Conservation (phyloP, 2,113 vertebrate genomes). For the Marmota monax region DNA sequence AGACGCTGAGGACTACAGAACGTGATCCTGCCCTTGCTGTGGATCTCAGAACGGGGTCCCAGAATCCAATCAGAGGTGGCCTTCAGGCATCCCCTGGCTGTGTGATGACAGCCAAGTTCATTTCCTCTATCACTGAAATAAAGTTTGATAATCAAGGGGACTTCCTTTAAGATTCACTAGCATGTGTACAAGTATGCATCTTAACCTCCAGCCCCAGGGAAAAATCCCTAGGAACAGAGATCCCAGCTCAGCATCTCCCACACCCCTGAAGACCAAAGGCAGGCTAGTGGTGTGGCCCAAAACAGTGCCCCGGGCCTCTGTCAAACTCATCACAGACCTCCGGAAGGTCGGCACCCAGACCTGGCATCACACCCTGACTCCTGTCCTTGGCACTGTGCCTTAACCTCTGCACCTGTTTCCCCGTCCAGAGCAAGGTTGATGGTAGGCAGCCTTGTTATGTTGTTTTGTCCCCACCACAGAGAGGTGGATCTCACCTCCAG, state of each 20-base stretch:
- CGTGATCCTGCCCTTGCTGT: background rate
- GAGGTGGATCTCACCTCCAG: background rate
- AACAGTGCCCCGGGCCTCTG: background rate
- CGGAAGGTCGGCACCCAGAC: background rate
- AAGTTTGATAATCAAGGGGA: background rate
- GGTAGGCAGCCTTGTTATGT: background rate
- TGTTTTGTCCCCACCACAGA: background rate
- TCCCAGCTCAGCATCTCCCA: background rate
- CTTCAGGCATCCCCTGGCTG: background rate
- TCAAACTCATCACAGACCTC: background rate
- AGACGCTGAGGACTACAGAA: rapidly evolving
- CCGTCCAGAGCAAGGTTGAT: background rate
- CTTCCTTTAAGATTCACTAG: background rate
- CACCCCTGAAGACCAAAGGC: background rate
- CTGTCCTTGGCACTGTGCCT: background rate
- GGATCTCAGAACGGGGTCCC: background rate
- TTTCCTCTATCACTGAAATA: background rate
- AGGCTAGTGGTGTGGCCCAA: background rate
- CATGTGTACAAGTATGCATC: background rate
- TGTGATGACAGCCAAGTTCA: background rate
- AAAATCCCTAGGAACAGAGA: too few species aligned
- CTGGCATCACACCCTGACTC: background rate
- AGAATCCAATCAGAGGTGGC: background rate
- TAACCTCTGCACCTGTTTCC: background rate
- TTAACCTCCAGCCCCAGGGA: background rate